Conservation (phyloP, 2,888 invertebrate species). For the Xanthostigma xanthostigma region DNA sequence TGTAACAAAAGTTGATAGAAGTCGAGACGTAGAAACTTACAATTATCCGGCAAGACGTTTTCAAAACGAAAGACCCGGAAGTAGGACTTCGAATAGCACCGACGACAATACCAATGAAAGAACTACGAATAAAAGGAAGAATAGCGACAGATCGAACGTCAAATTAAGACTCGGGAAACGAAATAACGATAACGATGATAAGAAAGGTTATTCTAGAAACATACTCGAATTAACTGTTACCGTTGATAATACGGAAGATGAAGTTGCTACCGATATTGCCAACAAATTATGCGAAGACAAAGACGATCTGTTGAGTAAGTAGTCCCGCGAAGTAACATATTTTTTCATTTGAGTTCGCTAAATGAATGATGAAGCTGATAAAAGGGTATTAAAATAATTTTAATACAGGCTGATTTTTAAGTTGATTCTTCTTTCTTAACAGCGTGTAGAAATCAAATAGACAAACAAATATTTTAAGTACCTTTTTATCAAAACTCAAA, state of each 20-base stretch:
- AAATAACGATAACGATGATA: conserved; percentile 29
- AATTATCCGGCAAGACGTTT: conserved; percentile 51
- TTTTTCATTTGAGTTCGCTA: background rate
- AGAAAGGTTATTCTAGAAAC: conserved; percentile 37
- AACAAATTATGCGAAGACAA: conserved; percentile 60
- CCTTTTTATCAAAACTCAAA: no score
- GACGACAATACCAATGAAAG: conserved; percentile 9
- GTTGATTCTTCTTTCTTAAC: no score
- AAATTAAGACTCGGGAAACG: conserved; percentile 40
- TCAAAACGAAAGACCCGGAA: conserved; percentile 33
- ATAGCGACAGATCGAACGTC: conserved; percentile 39
- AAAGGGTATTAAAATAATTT: no score
- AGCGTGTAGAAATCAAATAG: no score
- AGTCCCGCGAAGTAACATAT: conserved; percentile 4
- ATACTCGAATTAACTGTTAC: conserved; percentile 42
- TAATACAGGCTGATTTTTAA: no score
- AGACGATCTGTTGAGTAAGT: conserved; percentile 53
- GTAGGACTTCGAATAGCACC: conserved; percentile 6
- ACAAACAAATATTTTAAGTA: no score
- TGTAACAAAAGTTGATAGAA: conserved; percentile 52
- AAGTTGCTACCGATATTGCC: conserved; percentile 55
- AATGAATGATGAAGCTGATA: no score
- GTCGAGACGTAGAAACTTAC: conserved; percentile 59
- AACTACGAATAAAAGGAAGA: conserved; percentile 38
- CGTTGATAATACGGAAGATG: conserved; percentile 35